Percentiles rank a stretch among this genome's conserved stretches.
Conservation (phyloP, 1,140 invertebrate species). For the Trachymyrmex cornetzi region DNA sequence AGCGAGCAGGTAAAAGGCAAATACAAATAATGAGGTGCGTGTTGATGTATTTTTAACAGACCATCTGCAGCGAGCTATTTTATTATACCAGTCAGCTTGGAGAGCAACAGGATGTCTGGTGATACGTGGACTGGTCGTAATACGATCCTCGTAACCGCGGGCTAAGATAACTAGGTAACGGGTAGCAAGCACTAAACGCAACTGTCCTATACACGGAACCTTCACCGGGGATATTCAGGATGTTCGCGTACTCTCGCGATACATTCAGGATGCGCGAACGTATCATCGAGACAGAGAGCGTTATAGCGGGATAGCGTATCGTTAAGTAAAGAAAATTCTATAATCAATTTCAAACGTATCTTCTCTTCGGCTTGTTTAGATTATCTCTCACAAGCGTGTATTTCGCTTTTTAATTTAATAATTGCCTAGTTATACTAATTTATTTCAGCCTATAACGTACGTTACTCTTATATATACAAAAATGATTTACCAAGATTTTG, state of each 20-base stretch:
- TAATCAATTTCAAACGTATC: slow-evolving; percentile 41
- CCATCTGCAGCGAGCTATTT: slow-evolving; percentile 48
- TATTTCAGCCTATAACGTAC: too few relatives aligned
- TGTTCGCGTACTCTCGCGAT: slow-evolving; percentile 38
- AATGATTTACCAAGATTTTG: not conserved
- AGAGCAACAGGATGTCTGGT: slow-evolving; percentile 74
- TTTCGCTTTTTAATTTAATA: not conserved
- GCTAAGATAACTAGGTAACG: slow-evolving; percentile 84
- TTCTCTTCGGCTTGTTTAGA: not conserved
- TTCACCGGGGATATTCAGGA: slow-evolving; percentile 71
- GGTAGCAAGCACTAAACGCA: slow-evolving; percentile 83
- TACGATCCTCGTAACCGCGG: slow-evolving; percentile 82
- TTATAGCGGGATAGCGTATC: slow-evolving; percentile 63
- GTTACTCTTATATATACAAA: not conserved
- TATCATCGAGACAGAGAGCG: slow-evolving; percentile 50
- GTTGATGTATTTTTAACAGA: slow-evolving; percentile 58
- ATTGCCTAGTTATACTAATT: not conserved
- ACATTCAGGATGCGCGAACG: slow-evolving; percentile 46
- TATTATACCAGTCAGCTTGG: slow-evolving; percentile 63
- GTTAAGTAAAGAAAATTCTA: slow-evolving; percentile 4
- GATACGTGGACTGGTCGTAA: slow-evolving; percentile 81
- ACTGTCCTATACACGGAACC: slow-evolving; percentile 69
- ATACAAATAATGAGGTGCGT: slow-evolving; percentile 26
- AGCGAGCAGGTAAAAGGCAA: not conserved
- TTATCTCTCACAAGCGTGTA: not conserved